Conservation (phyloP, 2,797 vertebrate genomes). For the Xenopus petersii region DNA sequence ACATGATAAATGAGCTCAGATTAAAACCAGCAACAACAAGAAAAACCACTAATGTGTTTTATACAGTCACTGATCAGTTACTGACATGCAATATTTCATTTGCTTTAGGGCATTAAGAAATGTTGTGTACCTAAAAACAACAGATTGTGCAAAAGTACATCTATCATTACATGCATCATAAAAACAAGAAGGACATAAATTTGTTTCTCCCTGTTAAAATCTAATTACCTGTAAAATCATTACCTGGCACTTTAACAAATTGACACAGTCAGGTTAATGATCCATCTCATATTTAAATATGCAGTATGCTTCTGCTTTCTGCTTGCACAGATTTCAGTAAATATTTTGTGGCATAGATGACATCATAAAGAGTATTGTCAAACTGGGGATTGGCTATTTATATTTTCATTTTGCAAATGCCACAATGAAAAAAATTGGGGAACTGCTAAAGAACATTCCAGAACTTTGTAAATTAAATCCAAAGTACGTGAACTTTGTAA, state of each 20-base stretch:
- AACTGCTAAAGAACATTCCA: conserved; percentile 1
- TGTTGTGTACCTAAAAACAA: conserved; percentile 63
- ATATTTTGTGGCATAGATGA: conserved; percentile 54
- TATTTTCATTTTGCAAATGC: background rate
- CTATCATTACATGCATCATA: conserved; percentile 63
- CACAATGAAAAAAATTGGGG: background rate
- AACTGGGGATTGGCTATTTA: background rate
- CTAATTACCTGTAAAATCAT: conserved; percentile 74
- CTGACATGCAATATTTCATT: conserved; percentile 69
- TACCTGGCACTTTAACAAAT: conserved; percentile 68
- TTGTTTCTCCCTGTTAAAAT: conserved; percentile 65
- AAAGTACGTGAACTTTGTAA: background rate
- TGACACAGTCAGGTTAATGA: conserved; percentile 65
- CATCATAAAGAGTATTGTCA: conserved; percentile 38
- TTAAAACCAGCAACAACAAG: conserved; percentile 65
- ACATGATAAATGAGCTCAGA: conserved; percentile 62
- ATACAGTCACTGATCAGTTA: conserved; percentile 67
- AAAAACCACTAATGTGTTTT: conserved; percentile 67
- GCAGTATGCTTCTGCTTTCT: conserved; percentile 53
- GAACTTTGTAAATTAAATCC: background rate
- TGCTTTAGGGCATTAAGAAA: conserved; percentile 63
- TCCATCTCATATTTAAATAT: conserved; percentile 58
- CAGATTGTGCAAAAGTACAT: conserved; percentile 59
- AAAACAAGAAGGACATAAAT: conserved; percentile 63
- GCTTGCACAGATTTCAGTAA: conserved; percentile 50